A percentile compares a stretch with the other conserved stretches of the same genome.
Evolutionary conservation across 2,888 invertebrate genomes (phyloP).

Genomic region (Calameuta pallipes): DNA sequence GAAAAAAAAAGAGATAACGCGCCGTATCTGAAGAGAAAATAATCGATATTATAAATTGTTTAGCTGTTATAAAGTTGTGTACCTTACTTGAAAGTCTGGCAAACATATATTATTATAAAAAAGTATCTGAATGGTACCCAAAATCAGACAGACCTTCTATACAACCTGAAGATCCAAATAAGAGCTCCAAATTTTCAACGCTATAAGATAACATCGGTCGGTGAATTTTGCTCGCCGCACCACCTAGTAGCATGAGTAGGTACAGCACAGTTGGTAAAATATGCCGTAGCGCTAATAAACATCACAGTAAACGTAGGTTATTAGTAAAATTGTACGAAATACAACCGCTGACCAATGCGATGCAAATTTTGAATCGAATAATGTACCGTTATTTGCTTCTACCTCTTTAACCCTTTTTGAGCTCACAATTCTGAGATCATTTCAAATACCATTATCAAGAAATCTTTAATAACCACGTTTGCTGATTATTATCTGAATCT

Average conservation of each 20-base stretch:
- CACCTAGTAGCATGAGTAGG: slow-evolving; percentile 40
- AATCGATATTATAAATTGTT: slow-evolving; percentile 15
- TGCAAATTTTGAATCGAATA: too few relatives aligned
- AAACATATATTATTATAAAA: neutral
- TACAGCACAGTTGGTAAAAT: slow-evolving; percentile 37
- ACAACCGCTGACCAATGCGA: too few relatives aligned
- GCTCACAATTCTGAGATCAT: too few relatives aligned
- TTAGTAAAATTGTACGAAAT: too few relatives aligned
- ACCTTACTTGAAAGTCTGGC: neutral
- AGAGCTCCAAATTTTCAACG: slow-evolving; percentile 48
- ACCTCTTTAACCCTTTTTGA: too few relatives aligned
- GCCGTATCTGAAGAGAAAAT: slow-evolving; percentile 6
- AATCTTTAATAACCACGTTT: too few relatives aligned
- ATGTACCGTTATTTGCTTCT: too few relatives aligned
- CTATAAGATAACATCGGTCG: slow-evolving; percentile 41
- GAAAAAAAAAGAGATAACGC: slow-evolving; percentile 1
- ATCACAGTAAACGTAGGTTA: slow-evolving; percentile 28
- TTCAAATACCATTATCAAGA: too few relatives aligned
- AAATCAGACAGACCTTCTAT: slow-evolving; percentile 60
- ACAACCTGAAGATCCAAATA: slow-evolving; percentile 62
- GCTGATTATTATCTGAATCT: too few relatives aligned
- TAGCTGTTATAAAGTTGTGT: slow-evolving; percentile 26
- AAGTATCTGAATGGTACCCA: slow-evolving; percentile 7
- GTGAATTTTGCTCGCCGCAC: slow-evolving; percentile 43
- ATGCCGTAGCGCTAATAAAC: slow-evolving; percentile 40